Conservation (phyloP, 2,113 vertebrate genomes). For the Acanthisitta chloris region DNA sequence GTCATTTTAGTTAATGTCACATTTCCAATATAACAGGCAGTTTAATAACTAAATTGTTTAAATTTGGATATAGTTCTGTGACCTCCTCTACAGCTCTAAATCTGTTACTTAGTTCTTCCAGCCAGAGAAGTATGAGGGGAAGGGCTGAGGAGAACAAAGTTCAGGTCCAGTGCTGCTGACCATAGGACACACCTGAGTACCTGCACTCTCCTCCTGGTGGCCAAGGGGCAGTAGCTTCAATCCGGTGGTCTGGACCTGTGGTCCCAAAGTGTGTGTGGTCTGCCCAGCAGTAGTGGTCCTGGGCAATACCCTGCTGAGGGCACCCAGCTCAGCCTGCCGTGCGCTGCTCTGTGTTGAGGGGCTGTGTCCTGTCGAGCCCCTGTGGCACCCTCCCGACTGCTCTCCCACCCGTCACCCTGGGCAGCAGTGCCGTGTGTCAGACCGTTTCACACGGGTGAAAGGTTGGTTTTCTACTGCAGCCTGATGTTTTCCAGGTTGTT, state of each 20-base stretch:
- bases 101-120: background rate
- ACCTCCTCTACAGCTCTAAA: background rate
- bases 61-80: background rate
- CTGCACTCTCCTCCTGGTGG: background rate
- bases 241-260: background rate
- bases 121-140: background rate
- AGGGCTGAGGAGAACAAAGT: background rate
- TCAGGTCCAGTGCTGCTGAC: background rate
- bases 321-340: background rate
- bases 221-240: background rate
- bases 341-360: background rate
- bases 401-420: accelerated
- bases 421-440: background rate
- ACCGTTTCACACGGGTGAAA: accelerated
- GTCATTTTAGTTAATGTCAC: background rate
- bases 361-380: accelerated
- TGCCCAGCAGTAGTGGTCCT: background rate
- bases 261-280: background rate
- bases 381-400: background rate
- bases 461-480: background rate
- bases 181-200: background rate
- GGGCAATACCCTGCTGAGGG: background rate
- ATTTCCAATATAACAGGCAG: background rate
- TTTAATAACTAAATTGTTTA: background rate
- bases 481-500: background rate